Base-by-base conservation (phyloP, 2,888 invertebrate genomes). In the Caenorhabditis parvicauda region DNA sequence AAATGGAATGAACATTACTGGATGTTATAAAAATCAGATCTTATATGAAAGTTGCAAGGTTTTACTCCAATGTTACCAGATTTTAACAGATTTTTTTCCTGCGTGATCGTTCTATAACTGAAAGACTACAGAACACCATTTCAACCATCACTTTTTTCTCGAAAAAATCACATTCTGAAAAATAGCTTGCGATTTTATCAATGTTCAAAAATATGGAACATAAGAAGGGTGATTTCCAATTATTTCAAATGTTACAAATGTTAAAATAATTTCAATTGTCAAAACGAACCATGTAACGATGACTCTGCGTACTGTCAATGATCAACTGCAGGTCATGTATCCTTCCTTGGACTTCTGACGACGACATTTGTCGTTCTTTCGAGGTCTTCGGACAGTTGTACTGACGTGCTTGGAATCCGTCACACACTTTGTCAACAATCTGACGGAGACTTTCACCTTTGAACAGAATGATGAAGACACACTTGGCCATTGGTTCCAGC, bases 361-460 rank as follows among this genome's bases (percentile, higher is more conserved):
- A 89, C 92, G 95, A 94, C 85, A 96, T 94, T 59, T 93, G 86
- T 27, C 96, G 87, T 83, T 96, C 95, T 14, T 90, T 89, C 2
- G 93, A 92, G 1, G 92, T 92, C 83, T 96, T 95, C 0, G 96
- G 96, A 82, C 96, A 98, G 0, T 95, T 94, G 85, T 96, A 98
- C 44, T 96, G 86, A 0, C 93, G 94, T 1, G 96, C 96, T 58
- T 94, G 88, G 85, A 96, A 98, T n/a, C 96, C 96, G 84, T 94
- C 95, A 85, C 96, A 96, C 69, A 98, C 95, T 84, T 98, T 95
- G 85, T 92, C 93, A 0, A 96, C 93, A 75, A 94, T 88, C 2
- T 90, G 89, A 84, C 93, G 93, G 72, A 98, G 85, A 83, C 95
- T 93, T 83, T 96, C 95, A 61, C 96, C 96, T 92, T 96, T 85